Base-by-base conservation (phyloP, 2,797 vertebrate species). In the Acanthornis magna region DNA sequence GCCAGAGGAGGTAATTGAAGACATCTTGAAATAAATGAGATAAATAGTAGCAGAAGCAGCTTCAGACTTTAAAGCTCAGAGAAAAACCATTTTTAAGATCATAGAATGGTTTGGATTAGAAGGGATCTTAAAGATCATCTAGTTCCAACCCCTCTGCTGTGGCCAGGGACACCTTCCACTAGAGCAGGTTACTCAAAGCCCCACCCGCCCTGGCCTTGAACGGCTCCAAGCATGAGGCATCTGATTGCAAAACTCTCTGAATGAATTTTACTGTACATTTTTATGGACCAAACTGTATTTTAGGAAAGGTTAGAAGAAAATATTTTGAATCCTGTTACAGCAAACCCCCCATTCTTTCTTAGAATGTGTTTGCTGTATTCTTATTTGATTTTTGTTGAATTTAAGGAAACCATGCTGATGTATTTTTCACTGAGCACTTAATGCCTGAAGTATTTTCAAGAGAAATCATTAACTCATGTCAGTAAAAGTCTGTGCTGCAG, bases 21-120 rank as follows among this genome's bases (percentile, higher is more conserved):
- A 47, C 77, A 78, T 94, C 93, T 94, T 94, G 83, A 96, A 93
- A 74, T 88, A 94, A 93, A 95, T 91, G 14, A 88, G 83, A 81
- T 95, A 84, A 94, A 42, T 76, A 62, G 48, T 60, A 89, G 51
- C 48, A 91, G 77, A 84, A 87, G 61, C 38, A 89, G 32, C 60
- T 67, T 77, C 51, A 81, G 74, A 57, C 65, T 91, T 87, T 40
- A 85, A 83, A 78, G 65, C 73, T 80, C 53, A 73, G 60, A 86
- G 40, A 26, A 86, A 67, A 79, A 51, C 11, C 4, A 9, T 72
- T 85, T 75, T 55, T 12, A 13, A 86, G 86, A 63, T 42, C 11
- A 32, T 15, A 47, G 15, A 54, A 29, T 60, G 13, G 19, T 42
- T 60, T 77, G n/a, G 34, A 4, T 68, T 55, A 27, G 36, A 75